A percentile compares a stretch with the other conserved stretches of the same genome.
phyloP scores from a whole-genome alignment of 1,140 invertebrate species.

The Macrobrachium rosenbergii region DNA sequence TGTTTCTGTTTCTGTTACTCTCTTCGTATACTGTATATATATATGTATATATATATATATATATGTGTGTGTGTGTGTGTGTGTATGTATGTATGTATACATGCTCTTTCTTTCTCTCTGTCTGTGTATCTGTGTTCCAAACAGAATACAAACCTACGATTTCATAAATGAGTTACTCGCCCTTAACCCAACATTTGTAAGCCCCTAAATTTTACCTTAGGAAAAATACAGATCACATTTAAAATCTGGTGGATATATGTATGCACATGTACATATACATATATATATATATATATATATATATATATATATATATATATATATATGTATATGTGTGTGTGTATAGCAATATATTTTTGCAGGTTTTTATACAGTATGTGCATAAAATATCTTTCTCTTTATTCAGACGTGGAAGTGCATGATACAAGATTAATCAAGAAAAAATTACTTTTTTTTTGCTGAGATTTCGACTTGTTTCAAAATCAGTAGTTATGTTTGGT shows the following conservation, averaged over 20 bases:
- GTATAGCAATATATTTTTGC: too few relatives aligned
- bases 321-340: background rate
- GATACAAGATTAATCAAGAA: too few relatives aligned
- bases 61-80: slow-evolving; percentile 3
- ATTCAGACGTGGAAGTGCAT: too few relatives aligned
- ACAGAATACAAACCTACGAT: too few relatives aligned
- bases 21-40: background rate
- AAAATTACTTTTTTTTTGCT: too few relatives aligned
- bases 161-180: too few relatives aligned
- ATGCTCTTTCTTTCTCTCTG: background rate
- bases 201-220: too few relatives aligned
- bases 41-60: slow-evolving; percentile 24
- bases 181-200: too few relatives aligned
- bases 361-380: background rate
- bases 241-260: background rate
- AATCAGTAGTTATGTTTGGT: too few relatives aligned
- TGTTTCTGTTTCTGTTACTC: background rate
- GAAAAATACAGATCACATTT: background rate
- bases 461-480: too few relatives aligned
- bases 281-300: slow-evolving; percentile 14
- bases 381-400: background rate
- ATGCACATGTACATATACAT: background rate
- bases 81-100: background rate
- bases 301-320: background rate
- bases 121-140: background rate